Evolutionary conservation across 2,113 vertebrate genomes (phyloP), one percentile per base, ranked within the genome.

Genomic region (Brachionichthys hirsutus): DNA sequence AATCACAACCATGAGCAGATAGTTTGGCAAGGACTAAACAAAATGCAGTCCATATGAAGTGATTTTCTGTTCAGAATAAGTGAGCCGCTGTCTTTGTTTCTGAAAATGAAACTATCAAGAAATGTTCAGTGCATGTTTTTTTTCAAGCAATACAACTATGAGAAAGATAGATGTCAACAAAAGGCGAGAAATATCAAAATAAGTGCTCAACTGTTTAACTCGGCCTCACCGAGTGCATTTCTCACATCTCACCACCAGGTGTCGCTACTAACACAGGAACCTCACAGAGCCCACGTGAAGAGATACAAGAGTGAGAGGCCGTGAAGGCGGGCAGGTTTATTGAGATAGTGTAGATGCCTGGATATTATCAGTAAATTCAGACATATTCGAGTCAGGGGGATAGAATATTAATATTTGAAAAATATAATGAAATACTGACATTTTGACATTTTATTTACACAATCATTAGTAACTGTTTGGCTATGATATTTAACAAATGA

Each of bases 241-340:
- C 38, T 40, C 40, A 9, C 1, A 1, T 47, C 63, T 53, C 2
- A 51, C 82, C 87, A 83, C 80, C 50, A 73, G 87, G 43, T 78
- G 78, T 11, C 60, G 80, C 83, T 83, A 35, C 67, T 51, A 41
- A 55, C 49, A 42, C 34, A 70, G 12, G 5, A 30, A 30, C 1
- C 2, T 30, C 24, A 40, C 12, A 40, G 9, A 9, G 36, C 6
- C 36, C 12, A 40, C 12, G 9, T 40, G 12, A 40, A 40, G 36
- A 13, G 36, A 11, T 40, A 12, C 24, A 30, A 30, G 24, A 30
- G 24, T 30, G 24, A 30, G 8, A 30, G 24, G 8, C 8, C 24
- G 8, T 30, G 24, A 30, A 30, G 8, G 24, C n/a, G n/a, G n/a
- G n/a, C n/a, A 30, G 24, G 8, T 30, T 30, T 30, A 30, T 30